Evolutionary conservation across 2,113 vertebrate genomes (phyloP).

Genomic region (Pardalotus punctatus): DNA sequence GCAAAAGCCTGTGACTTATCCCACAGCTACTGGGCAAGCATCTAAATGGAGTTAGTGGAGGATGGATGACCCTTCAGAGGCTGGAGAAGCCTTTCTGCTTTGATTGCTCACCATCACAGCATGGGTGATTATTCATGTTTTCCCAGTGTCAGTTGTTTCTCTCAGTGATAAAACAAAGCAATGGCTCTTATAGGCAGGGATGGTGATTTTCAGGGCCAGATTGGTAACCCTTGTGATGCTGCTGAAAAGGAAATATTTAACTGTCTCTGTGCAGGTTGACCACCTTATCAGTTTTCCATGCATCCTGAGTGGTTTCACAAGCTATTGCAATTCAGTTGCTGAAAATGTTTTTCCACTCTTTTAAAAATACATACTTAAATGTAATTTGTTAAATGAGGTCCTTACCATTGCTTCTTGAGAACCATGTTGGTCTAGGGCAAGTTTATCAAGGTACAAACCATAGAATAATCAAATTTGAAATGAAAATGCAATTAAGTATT

Average conservation of each 20-base stretch:
- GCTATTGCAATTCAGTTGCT: fast-evolving
- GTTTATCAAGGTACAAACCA: background rate
- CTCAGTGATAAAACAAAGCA: background rate
- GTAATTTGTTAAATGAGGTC: background rate
- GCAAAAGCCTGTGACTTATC: background rate
- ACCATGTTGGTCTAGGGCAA: background rate
- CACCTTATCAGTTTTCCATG: background rate
- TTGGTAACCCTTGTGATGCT: background rate
- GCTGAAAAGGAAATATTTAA: background rate
- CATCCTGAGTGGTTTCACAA: background rate
- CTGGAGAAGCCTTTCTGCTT: background rate
- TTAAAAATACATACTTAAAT: background rate
- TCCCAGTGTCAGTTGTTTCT: background rate
- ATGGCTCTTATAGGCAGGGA: background rate
- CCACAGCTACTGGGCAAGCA: background rate
- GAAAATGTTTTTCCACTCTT: background rate
- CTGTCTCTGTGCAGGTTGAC: background rate
- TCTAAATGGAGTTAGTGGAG: background rate
- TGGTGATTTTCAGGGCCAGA: background rate
- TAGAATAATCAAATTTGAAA: background rate
- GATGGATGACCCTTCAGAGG: background rate
- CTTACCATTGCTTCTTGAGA: background rate
- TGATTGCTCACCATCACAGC: background rate
- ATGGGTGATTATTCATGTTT: background rate
- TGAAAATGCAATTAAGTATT: background rate